These are phyloP conservation scores for Harmothoe impar DNA, from an alignment of 2,888 invertebrate species.

Conservation along the genomic window DNA sequence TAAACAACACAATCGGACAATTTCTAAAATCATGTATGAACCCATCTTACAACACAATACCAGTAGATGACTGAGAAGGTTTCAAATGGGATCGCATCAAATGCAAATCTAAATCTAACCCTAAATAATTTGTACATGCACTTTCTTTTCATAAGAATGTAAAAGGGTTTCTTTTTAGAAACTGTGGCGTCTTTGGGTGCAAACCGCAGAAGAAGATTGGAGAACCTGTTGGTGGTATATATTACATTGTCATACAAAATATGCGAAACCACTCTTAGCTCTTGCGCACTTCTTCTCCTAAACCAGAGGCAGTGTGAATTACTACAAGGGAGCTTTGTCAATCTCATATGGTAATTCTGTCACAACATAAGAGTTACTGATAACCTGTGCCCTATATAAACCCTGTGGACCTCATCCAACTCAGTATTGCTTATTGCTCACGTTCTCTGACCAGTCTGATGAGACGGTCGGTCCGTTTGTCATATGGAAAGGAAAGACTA, in stretches of 20 bases:
- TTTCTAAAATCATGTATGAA: slow-evolving; percentile 31
- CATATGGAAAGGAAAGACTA: slow-evolving; percentile 17
- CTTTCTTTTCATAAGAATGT: not conserved
- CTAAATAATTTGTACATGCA: slow-evolving; percentile 37
- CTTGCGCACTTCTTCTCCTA: not conserved
- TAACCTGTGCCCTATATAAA: slow-evolving; percentile 45
- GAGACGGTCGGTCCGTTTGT: not conserved
- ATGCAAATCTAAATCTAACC: slow-evolving; percentile 44
- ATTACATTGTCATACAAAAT: slow-evolving; percentile 35
- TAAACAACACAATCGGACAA: slow-evolving; percentile 57
- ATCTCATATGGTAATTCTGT: slow-evolving; percentile 61
- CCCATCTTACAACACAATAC: slow-evolving; percentile 55
- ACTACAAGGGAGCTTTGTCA: not conserved
- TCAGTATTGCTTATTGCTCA: slow-evolving; percentile 60
- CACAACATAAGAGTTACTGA: not conserved
- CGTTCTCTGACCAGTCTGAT: not conserved
- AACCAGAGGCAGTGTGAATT: slow-evolving; percentile 10
- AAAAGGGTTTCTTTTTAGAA: slow-evolving; percentile 20
- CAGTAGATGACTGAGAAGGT: slow-evolving; percentile 4
- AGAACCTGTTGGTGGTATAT: slow-evolving; percentile 58
- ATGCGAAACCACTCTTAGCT: slow-evolving; percentile 8
- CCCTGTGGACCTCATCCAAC: slow-evolving; percentile 32
- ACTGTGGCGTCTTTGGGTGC: not conserved
- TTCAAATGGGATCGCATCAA: slow-evolving; percentile 40
- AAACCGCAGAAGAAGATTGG: slow-evolving; percentile 49